These are phyloP conservation scores for Cyanistes caeruleus DNA, from an alignment of 2,113 vertebrate genomes.

Conservation along the genomic window DNA sequence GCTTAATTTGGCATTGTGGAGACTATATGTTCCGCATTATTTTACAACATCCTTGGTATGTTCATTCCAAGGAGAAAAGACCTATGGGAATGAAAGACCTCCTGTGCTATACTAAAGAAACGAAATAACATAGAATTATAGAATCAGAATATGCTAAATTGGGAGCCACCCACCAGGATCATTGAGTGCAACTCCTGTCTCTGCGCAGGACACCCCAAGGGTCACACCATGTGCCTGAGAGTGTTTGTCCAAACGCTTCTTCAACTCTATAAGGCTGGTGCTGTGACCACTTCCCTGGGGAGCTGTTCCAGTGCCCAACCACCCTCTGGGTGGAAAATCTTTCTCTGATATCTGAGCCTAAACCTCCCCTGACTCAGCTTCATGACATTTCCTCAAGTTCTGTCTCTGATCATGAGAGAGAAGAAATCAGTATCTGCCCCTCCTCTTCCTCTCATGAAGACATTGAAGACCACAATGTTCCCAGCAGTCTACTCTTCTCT, in stretches of 20 bases:
- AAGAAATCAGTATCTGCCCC: not conserved
- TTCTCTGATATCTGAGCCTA: not conserved
- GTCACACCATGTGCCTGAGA: not conserved
- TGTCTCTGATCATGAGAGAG: not conserved
- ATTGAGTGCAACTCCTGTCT: not conserved
- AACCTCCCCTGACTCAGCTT: not conserved
- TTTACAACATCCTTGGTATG: not conserved
- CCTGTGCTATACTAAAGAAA: not conserved
- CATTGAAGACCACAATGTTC: not conserved
- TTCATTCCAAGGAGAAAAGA: not conserved
- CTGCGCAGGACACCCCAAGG: fast-evolving
- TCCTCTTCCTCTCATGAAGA: too few relatives aligned
- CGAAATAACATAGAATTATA: not conserved
- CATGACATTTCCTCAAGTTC: not conserved
- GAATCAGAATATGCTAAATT: not conserved
- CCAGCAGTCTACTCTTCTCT: not conserved
- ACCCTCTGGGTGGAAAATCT: not conserved
- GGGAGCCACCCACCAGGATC: not conserved
- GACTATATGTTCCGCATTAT: not conserved
- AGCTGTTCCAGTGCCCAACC: not conserved
- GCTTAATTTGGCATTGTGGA: not conserved
- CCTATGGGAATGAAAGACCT: not conserved
- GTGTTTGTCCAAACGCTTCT: not conserved
- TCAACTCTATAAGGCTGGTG: not conserved
- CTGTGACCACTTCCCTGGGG: not conserved